A percentile compares a stretch with the other conserved stretches of the same genome.
Conservation (phyloP, 2,797 vertebrate genomes). For the Hypotaenidia okinawae region DNA sequence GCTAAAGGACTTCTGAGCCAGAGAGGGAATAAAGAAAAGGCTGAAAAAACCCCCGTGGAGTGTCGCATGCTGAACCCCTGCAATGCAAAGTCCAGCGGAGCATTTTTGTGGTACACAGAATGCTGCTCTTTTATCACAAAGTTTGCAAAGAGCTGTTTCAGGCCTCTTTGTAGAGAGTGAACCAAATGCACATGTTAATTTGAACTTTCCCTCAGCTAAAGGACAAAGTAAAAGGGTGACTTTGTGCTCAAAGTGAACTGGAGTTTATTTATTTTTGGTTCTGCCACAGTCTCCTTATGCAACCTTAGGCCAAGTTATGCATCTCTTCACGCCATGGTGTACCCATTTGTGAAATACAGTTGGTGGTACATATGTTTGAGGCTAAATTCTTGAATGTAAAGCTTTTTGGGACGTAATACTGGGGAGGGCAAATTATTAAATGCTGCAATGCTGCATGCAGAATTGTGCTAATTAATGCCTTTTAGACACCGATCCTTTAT, state of each 20-base stretch:
- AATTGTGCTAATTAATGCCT: background rate
- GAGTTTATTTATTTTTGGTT: conserved; percentile 12
- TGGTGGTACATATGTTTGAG: background rate
- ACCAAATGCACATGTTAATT: conserved; percentile 15
- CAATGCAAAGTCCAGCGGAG: background rate
- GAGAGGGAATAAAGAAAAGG: background rate
- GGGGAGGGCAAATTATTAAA: background rate
- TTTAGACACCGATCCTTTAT: background rate
- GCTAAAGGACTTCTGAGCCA: background rate
- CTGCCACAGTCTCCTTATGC: background rate
- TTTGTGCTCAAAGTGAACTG: background rate
- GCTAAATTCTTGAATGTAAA: conserved; percentile 5
- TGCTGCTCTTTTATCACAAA: conserved; percentile 15
- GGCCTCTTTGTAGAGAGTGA: background rate
- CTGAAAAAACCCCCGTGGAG: background rate
- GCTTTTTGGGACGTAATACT: background rate
- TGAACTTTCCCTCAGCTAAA: conserved; percentile 16
- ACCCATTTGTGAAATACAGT: background rate
- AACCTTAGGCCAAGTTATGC: background rate
- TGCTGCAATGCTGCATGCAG: background rate
- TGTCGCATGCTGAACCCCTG: conserved; percentile 19
- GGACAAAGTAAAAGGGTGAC: conserved; percentile 8
- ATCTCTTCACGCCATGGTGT: background rate
- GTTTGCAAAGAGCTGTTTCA: conserved; percentile 39
- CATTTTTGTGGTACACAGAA: conserved; percentile 31